Percentiles rank a stretch among this genome's conserved stretches.
Evolutionary conservation across 2,888 invertebrate genomes (phyloP).

Genomic region (Thumatha senex): DNA sequence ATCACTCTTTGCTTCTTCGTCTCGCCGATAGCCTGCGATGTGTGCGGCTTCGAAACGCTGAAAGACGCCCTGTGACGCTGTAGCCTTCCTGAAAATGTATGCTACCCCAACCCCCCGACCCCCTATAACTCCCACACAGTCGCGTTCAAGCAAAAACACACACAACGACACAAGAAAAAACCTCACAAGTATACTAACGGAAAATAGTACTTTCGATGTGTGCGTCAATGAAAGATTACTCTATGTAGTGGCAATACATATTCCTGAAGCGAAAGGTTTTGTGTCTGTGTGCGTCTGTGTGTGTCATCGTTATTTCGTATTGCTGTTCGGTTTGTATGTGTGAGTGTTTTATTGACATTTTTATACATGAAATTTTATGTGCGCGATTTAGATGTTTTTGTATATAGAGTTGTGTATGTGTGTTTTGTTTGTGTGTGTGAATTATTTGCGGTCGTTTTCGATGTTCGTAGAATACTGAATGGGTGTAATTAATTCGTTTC

Average conservation of each 20-base stretch:
- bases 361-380: slow-evolving; percentile 80
- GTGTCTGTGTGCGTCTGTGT: slow-evolving; percentile 40
- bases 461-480: slow-evolving; percentile 73
- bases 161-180: slow-evolving; percentile 62
- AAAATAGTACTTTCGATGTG: slow-evolving; percentile 49
- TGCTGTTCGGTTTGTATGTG: slow-evolving; percentile 33
- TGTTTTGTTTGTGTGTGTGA: slow-evolving; percentile 51
- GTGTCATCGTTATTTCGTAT: slow-evolving; percentile 36
- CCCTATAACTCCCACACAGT: slow-evolving; percentile 29
- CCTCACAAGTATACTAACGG: slow-evolving; percentile 52
- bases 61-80: slow-evolving; percentile 80
- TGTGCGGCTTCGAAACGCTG: slow-evolving; percentile 80
- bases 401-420: slow-evolving; percentile 42
- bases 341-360: slow-evolving; percentile 79
- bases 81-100: slow-evolving; percentile 81
- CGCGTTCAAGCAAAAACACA: slow-evolving; percentile 47
- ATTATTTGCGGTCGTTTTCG: slow-evolving; percentile 69
- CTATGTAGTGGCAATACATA: slow-evolving; percentile 69
- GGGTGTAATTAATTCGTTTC: slow-evolving; percentile 75
- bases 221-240: slow-evolving; percentile 69
- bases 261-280: slow-evolving; percentile 56
- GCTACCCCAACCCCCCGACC: slow-evolving; percentile 47
- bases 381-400: slow-evolving; percentile 67
- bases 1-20: slow-evolving; percentile 78
- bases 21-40: slow-evolving; percentile 79